Conservation (phyloP, 1,140 invertebrate species). For the Leguminivora glycinivorella region DNA sequence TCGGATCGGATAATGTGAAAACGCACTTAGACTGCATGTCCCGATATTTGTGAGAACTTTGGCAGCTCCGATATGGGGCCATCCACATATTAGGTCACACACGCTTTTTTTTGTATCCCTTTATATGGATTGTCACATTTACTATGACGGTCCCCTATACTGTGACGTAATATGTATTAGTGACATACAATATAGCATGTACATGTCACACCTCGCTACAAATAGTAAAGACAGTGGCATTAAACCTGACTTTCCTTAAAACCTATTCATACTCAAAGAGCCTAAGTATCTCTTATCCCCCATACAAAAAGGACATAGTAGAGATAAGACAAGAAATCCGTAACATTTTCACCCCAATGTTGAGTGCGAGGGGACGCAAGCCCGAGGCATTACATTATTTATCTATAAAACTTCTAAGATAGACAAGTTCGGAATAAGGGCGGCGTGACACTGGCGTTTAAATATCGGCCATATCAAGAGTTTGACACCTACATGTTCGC, state of each 20-base stretch:
- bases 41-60: too few species aligned
- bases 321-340: neutral
- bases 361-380: neutral
- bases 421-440: neutral
- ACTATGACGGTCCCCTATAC: too few species aligned
- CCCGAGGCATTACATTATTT: conserved; percentile 4
- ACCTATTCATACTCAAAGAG: neutral
- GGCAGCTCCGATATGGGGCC: too few species aligned
- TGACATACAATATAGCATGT: too few species aligned
- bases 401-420: conserved; percentile 4
- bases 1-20: too few species aligned
- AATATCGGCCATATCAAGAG: too few species aligned
- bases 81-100: too few species aligned
- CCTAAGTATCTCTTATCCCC: neutral
- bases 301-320: neutral
- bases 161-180: too few species aligned
- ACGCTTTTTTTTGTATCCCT: too few species aligned
- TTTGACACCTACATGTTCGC: too few species aligned
- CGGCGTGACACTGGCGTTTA: neutral
- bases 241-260: neutral
- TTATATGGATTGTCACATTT: too few species aligned
- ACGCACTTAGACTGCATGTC: too few species aligned
- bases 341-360: neutral
- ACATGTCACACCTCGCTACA: neutral
- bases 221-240: neutral